Evolutionary conservation across 2,797 vertebrate genomes (phyloP), one percentile per base, ranked within the genome.

Genomic region (Tokudaia muenninki): DNA sequence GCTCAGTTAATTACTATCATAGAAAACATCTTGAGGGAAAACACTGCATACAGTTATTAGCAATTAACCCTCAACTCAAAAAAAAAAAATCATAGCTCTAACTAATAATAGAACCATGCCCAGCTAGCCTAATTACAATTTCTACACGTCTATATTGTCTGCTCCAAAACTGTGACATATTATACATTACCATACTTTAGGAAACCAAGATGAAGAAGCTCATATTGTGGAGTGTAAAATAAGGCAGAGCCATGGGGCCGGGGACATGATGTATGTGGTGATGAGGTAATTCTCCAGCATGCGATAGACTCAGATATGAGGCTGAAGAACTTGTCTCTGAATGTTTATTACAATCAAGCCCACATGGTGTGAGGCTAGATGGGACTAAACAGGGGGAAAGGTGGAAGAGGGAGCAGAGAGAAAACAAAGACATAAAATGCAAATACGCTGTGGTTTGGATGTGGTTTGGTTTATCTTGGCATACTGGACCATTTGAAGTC

Each of bases 1-100:
- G 98, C 98, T 98, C 98, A 98, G 98, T 98, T 98, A 98, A 98
- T 98, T 98, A 98, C 98, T 98, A 97, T 98, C 98, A 98, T 98
- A 98, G 98, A 98, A 98, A 98, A 98, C 98, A 98, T 98, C 98
- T 98, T 98, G 97, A 98, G 98, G 98, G 98, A 98, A 98, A 98
- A 98, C 97, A 98, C 97, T 98, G 97, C 98, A 97, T 98, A 98
- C 97, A 98, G 98, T 98, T 98, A 98, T 98, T 98, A 98, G 98
- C 98, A 98, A 98, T 98, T 98, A 98, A 98, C 98, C 98, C 98
- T 98, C 98, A 98, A 98, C 98, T 98, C 98, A 98, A 87, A 70
- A 98, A 98, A 98, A 98, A 98, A 98, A 98, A 98, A 98, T 98
- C 97, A 98, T 97, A 98, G 97, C 98, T 98, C 98, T 97, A 98